Conservation (phyloP, 2,797 vertebrate genomes). For the Octomys mimax region DNA sequence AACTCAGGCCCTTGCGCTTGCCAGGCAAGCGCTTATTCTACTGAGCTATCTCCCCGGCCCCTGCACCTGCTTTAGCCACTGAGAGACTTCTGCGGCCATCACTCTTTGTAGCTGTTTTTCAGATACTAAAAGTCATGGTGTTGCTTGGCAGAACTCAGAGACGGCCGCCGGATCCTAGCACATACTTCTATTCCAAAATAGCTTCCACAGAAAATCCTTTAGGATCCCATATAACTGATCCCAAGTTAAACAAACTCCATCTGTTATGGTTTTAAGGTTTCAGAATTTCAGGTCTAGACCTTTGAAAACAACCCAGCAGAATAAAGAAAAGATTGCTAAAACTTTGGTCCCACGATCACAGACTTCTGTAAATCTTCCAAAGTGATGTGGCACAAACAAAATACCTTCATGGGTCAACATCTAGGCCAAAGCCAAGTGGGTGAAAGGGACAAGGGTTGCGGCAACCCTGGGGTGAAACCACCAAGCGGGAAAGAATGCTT, state of each 20-base stretch:
- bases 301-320: background rate
- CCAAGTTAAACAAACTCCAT: background rate
- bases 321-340: background rate
- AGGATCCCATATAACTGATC: conserved; percentile 1
- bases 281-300: background rate
- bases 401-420: background rate
- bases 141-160: background rate
- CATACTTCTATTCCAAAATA: conserved; percentile 19
- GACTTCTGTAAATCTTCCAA: background rate
- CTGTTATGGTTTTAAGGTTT: background rate
- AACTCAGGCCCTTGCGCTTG: no score
- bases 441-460: background rate
- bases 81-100: background rate
- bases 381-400: background rate
- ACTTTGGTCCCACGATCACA: background rate
- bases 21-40: no score
- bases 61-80: background rate
- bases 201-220: background rate
- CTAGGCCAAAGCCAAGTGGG: background rate
- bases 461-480: fast-evolving
- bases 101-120: background rate
- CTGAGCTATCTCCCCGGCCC: no score
- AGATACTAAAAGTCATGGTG: background rate
- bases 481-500: background rate
- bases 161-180: background rate